Conservation (phyloP, 2,113 vertebrate species). For the Axis porcinus region DNA sequence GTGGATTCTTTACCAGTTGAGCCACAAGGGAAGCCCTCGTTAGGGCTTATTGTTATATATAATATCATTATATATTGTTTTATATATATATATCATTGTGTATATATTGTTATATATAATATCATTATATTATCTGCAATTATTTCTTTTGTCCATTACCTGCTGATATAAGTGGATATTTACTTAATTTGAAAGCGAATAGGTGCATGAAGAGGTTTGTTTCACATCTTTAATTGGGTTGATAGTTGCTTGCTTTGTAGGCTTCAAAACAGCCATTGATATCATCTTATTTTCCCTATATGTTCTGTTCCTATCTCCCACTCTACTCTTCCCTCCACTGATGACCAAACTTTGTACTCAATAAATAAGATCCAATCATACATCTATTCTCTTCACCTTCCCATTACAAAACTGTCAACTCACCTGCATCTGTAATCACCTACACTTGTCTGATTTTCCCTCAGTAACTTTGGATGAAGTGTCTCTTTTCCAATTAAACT, state of each 20-base stretch:
- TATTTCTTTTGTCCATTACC: not conserved
- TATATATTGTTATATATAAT: too few species aligned
- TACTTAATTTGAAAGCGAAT: not conserved
- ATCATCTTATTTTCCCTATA: not conserved
- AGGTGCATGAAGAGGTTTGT: not conserved
- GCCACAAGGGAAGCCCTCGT: not conserved
- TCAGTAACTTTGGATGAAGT: not conserved
- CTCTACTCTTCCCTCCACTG: not conserved
- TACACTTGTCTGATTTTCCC: not conserved
- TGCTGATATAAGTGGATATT: not conserved
- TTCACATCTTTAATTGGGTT: not conserved
- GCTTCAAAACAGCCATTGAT: not conserved
- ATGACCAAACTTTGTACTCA: not conserved
- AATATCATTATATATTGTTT: too few species aligned
- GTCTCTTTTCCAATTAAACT: not conserved
- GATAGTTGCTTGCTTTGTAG: not conserved
- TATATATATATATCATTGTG: too few species aligned
- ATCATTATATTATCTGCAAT: not conserved
- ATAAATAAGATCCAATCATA: not conserved
- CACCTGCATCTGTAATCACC: not conserved
- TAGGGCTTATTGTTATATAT: too few species aligned
- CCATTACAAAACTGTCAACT: not conserved
- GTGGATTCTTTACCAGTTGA: not conserved
- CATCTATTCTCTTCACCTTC: not conserved
- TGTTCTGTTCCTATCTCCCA: not conserved